These are phyloP conservation scores for Osedax frankpressi DNA, from an alignment of 2,888 invertebrate genomes.

Conservation along the genomic window DNA sequence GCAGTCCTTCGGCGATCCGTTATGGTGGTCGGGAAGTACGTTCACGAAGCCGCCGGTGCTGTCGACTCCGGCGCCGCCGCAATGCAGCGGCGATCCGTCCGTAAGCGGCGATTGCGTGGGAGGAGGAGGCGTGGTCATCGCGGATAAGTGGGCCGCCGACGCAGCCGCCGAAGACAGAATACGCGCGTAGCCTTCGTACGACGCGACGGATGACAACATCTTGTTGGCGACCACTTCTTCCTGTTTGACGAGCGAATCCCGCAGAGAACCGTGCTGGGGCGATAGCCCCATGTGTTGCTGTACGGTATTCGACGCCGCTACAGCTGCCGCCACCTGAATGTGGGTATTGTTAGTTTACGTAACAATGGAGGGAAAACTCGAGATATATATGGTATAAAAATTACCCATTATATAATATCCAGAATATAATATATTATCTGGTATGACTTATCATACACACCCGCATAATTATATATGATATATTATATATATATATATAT, in stretches of 20 bases:
- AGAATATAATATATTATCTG: too few relatives aligned
- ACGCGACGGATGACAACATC: constrained; percentile 59
- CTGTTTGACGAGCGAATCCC: constrained; percentile 10
- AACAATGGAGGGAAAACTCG: too few relatives aligned
- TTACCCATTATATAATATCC: too few relatives aligned
- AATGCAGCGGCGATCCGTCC: constrained; percentile 49
- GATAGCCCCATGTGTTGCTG: neutral
- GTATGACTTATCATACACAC: too few relatives aligned
- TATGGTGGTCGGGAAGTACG: constrained; percentile 3
- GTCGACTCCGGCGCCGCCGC: too few relatives aligned
- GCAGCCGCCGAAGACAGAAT: constrained; percentile 30
- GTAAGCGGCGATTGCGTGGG: constrained; percentile 40
- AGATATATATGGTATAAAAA: too few relatives aligned
- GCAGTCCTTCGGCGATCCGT: neutral
- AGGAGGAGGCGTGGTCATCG: constrained; percentile 34
- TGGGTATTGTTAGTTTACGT: too few relatives aligned
- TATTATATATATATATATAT: too few relatives aligned
- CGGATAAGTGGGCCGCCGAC: constrained; percentile 27
- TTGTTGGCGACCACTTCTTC: constrained; percentile 43
- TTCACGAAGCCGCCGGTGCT: constrained; percentile 23
- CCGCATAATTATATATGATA: too few relatives aligned
- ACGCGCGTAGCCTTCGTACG: constrained; percentile 62
- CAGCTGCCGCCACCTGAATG: neutral
- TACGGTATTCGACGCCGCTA: neutral
- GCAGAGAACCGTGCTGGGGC: neutral